Conservation (phyloP, 2,888 invertebrate species). For the Philereme vetulata region DNA sequence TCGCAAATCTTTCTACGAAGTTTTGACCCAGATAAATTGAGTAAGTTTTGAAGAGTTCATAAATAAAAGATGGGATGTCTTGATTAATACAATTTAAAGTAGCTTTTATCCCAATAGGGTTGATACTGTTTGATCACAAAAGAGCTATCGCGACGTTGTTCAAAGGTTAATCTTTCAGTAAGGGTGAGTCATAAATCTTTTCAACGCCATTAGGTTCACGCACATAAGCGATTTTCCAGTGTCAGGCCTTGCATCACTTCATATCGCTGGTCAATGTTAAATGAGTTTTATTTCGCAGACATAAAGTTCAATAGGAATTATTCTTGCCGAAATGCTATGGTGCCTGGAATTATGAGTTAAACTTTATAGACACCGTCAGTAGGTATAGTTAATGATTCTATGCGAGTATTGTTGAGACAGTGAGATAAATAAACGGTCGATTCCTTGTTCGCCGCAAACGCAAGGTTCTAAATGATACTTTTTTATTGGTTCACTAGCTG, state of each 20-base stretch:
- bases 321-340: too few relatives aligned
- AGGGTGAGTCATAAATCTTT: conserved; percentile 53
- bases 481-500: too few relatives aligned
- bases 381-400: too few relatives aligned
- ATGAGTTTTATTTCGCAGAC: not conserved
- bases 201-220: conserved; percentile 62
- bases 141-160: conserved; percentile 36
- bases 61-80: conserved; percentile 7
- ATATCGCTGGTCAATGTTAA: conserved; percentile 5
- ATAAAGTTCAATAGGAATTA: not conserved
- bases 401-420: conserved; percentile 37
- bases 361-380: too few relatives aligned
- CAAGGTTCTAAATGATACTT: too few relatives aligned
- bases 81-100: conserved; percentile 14
- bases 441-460: too few relatives aligned
- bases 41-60: not conserved
- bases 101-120: conserved; percentile 23
- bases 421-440: conserved; percentile 41
- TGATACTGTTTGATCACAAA: conserved; percentile 28
- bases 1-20: not conserved
- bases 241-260: conserved; percentile 8
- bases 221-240: conserved; percentile 52
- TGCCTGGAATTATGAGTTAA: too few relatives aligned
- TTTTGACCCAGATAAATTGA: not conserved
- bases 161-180: conserved; percentile 37